A percentile compares a stretch with the other conserved stretches of the same genome.
These are phyloP conservation scores for Mormyrus hasselquistii DNA, from an alignment of 2,797 vertebrate genomes.

Conservation along the genomic window DNA sequence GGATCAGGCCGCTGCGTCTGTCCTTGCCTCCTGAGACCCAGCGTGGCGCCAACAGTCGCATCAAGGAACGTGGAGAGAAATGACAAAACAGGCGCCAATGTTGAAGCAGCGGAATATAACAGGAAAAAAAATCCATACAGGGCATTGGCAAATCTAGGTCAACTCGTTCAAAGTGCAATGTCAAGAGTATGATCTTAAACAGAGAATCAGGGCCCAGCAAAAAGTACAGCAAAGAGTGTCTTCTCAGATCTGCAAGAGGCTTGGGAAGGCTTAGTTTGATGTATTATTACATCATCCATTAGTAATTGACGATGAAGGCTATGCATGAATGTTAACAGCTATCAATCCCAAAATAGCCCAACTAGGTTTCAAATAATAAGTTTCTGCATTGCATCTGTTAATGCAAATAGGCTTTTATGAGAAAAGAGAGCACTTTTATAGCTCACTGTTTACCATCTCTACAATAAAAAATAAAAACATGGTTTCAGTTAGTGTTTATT, in stretches of 20 bases:
- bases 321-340: background rate
- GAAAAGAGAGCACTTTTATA: background rate
- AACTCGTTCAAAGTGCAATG: background rate
- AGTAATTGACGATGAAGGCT: background rate
- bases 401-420: background rate
- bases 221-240: background rate
- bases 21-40: slow-evolving; percentile 83
- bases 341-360: background rate
- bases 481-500: background rate
- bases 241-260: background rate
- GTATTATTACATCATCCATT: background rate
- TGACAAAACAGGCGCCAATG: background rate
- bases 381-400: background rate
- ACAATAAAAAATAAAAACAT: background rate
- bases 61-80: slow-evolving; percentile 13
- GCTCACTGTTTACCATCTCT: background rate
- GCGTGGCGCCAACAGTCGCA: background rate
- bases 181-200: slow-evolving; percentile 8
- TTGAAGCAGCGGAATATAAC: background rate
- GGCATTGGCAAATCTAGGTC: background rate
- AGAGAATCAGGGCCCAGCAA: background rate
- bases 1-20: slow-evolving; percentile 92
- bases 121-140: background rate
- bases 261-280: background rate
- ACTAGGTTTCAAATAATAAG: background rate